phyloP scores from a whole-genome alignment of 1,140 invertebrate species.

The Drosophila fuyamai region DNA sequence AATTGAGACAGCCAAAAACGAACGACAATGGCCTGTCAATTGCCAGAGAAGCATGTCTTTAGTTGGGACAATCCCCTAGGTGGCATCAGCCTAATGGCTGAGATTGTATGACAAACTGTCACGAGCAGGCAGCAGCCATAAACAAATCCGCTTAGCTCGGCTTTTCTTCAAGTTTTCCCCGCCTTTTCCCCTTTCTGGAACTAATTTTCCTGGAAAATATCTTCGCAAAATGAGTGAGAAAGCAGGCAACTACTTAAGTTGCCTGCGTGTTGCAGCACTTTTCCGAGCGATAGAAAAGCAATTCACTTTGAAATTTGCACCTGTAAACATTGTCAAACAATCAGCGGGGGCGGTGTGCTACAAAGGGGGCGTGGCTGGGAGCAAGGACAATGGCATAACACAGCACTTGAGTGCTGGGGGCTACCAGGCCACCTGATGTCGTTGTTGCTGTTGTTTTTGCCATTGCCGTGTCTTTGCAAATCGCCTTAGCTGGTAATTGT shows the following conservation, averaged over 20 bases:
- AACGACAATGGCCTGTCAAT: conserved; percentile 65
- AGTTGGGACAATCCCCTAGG: conserved; percentile 16
- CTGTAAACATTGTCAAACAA: conserved; percentile 82
- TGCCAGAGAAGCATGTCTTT: conserved; percentile 14
- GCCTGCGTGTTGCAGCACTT: conserved; percentile 76
- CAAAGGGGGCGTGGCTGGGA: conserved; percentile 22
- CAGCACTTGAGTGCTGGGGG: conserved; percentile 69
- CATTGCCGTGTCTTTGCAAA: conserved; percentile 61
- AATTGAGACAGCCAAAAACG: conserved; percentile 52
- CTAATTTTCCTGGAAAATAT: conserved; percentile 61
- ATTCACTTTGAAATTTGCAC: conserved; percentile 83
- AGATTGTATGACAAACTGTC: conserved; percentile 73
- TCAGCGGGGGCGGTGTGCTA: conserved; percentile 14
- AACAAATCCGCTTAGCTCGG: conserved; percentile 80
- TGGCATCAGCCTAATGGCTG: conserved; percentile 50
- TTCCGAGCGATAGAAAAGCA: conserved; percentile 81
- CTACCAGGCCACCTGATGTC: conserved; percentile 57
- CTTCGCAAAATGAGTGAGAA: conserved; percentile 15
- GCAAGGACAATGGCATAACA: conserved; percentile 68
- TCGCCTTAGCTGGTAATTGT: conserved; percentile 82
- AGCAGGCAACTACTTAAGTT: conserved; percentile 53
- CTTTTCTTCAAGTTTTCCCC: conserved; percentile 50
- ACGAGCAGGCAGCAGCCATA: conserved; percentile 62
- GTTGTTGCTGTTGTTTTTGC: conserved; percentile 36
- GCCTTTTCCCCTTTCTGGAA: conserved; percentile 24